Evolutionary conservation across 2,888 invertebrate genomes (phyloP), one percentile per base, ranked within the genome.

Genomic region (Drosophila crucigera): DNA sequence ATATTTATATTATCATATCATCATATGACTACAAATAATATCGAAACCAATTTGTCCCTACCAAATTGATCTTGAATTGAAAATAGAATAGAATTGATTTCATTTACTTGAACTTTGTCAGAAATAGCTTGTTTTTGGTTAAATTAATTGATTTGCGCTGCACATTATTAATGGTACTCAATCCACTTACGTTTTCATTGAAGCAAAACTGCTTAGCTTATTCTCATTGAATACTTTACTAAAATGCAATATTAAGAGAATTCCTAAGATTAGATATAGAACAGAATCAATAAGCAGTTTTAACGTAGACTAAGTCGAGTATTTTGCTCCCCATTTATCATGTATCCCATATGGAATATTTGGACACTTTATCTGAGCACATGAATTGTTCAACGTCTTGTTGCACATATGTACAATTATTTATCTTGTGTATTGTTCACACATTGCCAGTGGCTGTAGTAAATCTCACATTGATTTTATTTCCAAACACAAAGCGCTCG

Each of bases 401-500:
- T 47, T 22, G 30, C 47, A 19, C 16, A 37, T 6, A 30, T n/a
- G n/a, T 37, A n/a, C 47, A 25, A 49, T 28, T 63, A 62, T 59
- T 83, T 76, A 74, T 81, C 70, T 56, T 22, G 55, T 39, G 56
- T 33, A 55, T 31, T 43, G 31, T 55, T 59, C 53, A 59, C 62
- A 55, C 62, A 78, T 63, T 65, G 33, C 33, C 68, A 58, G 30
- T 52, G 33, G 47, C 10, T 28, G 28, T 41, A 56, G 66, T 75
- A 65, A 75, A 82, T 69, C 41, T 53, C 39, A 63, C 50, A 67
- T 72, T 77, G 65, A 70, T 75, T 77, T 52, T 70, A 66, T 35
- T 75, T 50, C 39, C 50, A 59, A 72, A 73, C 63, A 75, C 55
- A 69, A 74, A 81, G 72, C 55, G 41, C 35, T 14, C 16, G 72